These are phyloP conservation scores for Glandiceps talaboti DNA, from an alignment of 53 echinoderm and acorn worm genomes.

Conservation along the genomic window DNA sequence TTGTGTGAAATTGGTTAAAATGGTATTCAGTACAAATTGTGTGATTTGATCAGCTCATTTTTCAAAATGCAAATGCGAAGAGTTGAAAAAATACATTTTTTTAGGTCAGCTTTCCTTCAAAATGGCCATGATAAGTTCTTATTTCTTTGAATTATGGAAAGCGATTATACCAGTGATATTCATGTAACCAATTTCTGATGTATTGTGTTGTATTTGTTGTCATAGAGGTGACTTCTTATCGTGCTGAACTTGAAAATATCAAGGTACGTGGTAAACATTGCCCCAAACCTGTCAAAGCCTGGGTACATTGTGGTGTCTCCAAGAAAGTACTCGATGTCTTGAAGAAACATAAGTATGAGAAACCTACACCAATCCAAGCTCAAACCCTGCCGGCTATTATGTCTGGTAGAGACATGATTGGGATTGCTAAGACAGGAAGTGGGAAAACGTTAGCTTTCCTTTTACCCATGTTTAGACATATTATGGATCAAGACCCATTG, in stretches of 20 bases:
- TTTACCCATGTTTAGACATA: constrained; percentile 84
- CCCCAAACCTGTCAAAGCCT: constrained; percentile 88
- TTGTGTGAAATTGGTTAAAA: too few relatives aligned
- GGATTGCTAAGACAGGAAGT: constrained; percentile 58
- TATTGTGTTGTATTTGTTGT: too few relatives aligned
- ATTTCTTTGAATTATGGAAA: too few relatives aligned
- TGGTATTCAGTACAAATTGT: too few relatives aligned
- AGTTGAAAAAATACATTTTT: too few relatives aligned
- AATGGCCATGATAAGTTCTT: too few relatives aligned
- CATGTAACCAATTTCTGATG: too few relatives aligned
- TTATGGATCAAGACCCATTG: constrained; percentile 87
- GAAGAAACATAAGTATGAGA: constrained; percentile 95
- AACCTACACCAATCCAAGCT: constrained; percentile 92
- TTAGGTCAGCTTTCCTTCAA: too few relatives aligned
- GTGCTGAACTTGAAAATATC: constrained; percentile 72
- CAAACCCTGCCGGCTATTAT: constrained; percentile 93
- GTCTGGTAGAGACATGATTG: constrained; percentile 91
- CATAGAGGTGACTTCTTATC: constrained; percentile 60
- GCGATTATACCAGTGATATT: too few relatives aligned
- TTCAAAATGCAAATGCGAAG: too few relatives aligned
- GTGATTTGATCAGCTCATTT: too few relatives aligned
- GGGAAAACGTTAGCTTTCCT: constrained; percentile 87
- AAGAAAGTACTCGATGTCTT: constrained; percentile 62
- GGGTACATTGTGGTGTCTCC: constrained; percentile 99
- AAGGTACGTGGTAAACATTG: constrained; percentile 82